Base-by-base conservation (phyloP, 1,140 invertebrate genomes). In the Danaus plexippus region DNA sequence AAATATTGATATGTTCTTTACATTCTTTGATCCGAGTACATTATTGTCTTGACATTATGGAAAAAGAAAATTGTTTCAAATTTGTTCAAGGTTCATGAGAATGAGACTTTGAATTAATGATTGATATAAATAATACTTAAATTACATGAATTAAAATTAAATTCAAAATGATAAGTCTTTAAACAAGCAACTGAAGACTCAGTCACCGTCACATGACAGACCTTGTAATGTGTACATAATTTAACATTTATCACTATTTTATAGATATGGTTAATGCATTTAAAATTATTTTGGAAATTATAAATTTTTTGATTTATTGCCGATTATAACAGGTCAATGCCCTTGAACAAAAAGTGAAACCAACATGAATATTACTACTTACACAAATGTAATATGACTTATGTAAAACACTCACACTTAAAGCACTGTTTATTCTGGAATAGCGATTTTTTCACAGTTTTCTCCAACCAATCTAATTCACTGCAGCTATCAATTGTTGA, bases 401-500 rank as follows among this genome's bases (percentile, higher is more conserved):
- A n/a, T 46, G 11, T 9, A 47, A 58, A 32, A 58, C 49, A 52
- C 49, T 47, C 49, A 58, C 49, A 22, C 18, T 49, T 32, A 32
- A 32, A 3, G 15, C 59, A 61, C 53, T 44, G 22, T 52, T 56
- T 56, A 43, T 46, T 55, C 49, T 55, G 13, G 50, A 52, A 61
- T 52, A 56, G 44, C 47, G 42, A 56, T 47, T 40, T 48, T 52
- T 50, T 47, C 46, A 54, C n/a, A 40, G 52, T 41, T 13, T 32
- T 32, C 22, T 54, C 43, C 13, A 48, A 48, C 49, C 56, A 66
- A 68, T 66, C 64, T 68, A 68, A 57, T 64, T 67, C 68, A 68
- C 75, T 71, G 42, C 59, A 71, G 66, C 51, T 79, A 79, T 73
- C 73, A 73, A 64, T 53, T 66, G 55, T 54, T 72, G 80, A 84